These are phyloP conservation scores for Felis chaus DNA, from an alignment of 2,113 vertebrate genomes.

Conservation along the genomic window DNA sequence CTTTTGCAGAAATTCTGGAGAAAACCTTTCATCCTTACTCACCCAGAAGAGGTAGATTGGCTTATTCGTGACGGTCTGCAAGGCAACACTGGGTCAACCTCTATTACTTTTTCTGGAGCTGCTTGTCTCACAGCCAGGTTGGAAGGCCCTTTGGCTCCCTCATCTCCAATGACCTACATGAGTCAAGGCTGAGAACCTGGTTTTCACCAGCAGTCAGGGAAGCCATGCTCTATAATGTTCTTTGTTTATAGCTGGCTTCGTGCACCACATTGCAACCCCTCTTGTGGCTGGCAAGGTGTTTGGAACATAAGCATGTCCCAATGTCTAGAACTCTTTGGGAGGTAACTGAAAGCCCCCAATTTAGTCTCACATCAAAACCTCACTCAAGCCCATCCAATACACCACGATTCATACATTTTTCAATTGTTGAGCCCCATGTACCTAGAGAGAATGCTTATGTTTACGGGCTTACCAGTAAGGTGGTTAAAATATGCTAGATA, in stretches of 20 bases:
- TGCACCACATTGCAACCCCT: background rate
- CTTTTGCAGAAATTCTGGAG: slow-evolving; percentile 12
- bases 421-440: background rate
- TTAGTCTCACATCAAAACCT: background rate
- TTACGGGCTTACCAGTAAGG: background rate
- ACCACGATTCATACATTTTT: background rate
- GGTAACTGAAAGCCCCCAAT: background rate
- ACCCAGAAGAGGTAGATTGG: background rate
- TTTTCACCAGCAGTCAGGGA: background rate
- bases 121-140: fast-evolving
- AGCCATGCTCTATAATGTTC: fast-evolving
- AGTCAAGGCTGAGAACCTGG: background rate
- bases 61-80: background rate
- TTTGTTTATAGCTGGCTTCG: background rate
- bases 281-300: background rate
- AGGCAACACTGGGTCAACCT: background rate
- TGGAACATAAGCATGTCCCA: background rate
- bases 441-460: background rate
- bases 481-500: background rate
- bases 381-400: too few species aligned
- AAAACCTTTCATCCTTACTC: background rate
- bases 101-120: background rate
- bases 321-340: background rate
- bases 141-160: background rate
- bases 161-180: background rate